These are phyloP conservation scores for Athalia cordata DNA, from an alignment of 2,888 invertebrate species.

Conservation along the genomic window DNA sequence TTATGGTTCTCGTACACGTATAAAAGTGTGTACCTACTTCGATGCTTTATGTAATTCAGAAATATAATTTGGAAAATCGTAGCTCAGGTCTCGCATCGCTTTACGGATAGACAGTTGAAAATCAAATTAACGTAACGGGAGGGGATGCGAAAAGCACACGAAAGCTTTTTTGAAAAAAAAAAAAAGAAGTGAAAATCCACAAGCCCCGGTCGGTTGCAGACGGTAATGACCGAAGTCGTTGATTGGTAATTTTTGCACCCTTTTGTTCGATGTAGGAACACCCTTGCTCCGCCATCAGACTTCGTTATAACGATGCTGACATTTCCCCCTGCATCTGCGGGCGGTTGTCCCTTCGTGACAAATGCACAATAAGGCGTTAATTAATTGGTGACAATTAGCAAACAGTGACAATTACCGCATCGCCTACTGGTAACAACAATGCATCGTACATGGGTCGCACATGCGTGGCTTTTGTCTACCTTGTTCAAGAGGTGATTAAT, in stretches of 20 bases:
- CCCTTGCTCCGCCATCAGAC: background rate
- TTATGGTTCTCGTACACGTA: background rate
- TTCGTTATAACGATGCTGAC: conserved; percentile 14
- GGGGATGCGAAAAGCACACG: too few species aligned
- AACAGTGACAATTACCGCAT: conserved; percentile 39
- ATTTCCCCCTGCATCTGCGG: background rate
- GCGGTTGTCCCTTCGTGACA: background rate
- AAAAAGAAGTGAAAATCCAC: background rate
- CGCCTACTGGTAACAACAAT: conserved; percentile 10
- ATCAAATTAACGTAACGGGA: too few species aligned
- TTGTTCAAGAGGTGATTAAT: conserved; percentile 31
- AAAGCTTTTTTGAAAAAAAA: background rate
- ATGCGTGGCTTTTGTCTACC: conserved; percentile 23
- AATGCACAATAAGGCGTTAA: conserved; percentile 31
- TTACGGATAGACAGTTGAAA: too few species aligned
- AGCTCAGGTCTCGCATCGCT: too few species aligned
- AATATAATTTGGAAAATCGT: too few species aligned
- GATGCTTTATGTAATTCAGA: background rate
- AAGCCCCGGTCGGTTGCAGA: background rate
- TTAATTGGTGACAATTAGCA: conserved; percentile 44
- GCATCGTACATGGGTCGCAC: background rate
- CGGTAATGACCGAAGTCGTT: conserved; percentile 8
- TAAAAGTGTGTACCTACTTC: background rate
- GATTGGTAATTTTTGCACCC: conserved; percentile 21
- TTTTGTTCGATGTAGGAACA: background rate